phyloP scores from a whole-genome alignment of 2,113 vertebrate genomes.

The Larimichthys crocea region DNA sequence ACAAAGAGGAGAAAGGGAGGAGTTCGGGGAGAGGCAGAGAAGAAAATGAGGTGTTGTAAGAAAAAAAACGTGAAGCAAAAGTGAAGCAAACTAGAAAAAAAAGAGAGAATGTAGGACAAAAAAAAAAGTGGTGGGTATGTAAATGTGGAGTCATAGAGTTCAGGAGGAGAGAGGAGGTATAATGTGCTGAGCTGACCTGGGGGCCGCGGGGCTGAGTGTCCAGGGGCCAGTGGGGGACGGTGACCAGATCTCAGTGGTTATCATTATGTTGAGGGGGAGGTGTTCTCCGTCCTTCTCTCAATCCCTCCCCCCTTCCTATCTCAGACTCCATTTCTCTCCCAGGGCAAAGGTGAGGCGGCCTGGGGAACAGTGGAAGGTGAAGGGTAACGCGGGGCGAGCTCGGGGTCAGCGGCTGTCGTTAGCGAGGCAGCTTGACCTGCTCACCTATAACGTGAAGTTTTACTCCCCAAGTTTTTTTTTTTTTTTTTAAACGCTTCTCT shows the following conservation, averaged over 20 bases:
- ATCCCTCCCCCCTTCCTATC: conserved; percentile 38
- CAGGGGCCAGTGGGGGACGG: conserved; percentile 82
- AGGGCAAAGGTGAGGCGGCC: conserved; percentile 83
- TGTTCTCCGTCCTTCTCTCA: conserved; percentile 63
- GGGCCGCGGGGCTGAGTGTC: conserved; percentile 74
- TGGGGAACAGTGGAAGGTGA: conserved; percentile 73
- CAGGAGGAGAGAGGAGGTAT: conserved; percentile 76
- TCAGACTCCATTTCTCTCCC: conserved; percentile 83
- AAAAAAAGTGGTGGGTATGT: conserved; percentile 72
- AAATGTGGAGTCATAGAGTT: conserved; percentile 86
- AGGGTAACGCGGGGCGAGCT: conserved; percentile 67
- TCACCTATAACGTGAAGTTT: conserved; percentile 72
- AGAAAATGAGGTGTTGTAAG: conserved; percentile 52
- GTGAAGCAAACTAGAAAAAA: conserved; percentile 53
- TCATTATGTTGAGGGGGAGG: conserved; percentile 85
- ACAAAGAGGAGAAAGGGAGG: conserved; percentile 66
- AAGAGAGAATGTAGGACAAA: conserved; percentile 34
- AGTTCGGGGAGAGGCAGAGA: conserved; percentile 56
- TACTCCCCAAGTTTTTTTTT: conserved; percentile 54
- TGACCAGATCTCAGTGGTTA: conserved; percentile 81
- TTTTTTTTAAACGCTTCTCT: not conserved
- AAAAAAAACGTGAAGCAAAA: conserved; percentile 47
- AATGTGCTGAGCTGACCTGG: conserved; percentile 86
- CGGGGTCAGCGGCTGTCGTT: conserved; percentile 75
- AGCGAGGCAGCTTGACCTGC: conserved; percentile 76